A percentile compares a stretch with the other conserved stretches of the same genome.
phyloP scores from a whole-genome alignment of 2,888 invertebrate species.

The Clivina fossor region DNA sequence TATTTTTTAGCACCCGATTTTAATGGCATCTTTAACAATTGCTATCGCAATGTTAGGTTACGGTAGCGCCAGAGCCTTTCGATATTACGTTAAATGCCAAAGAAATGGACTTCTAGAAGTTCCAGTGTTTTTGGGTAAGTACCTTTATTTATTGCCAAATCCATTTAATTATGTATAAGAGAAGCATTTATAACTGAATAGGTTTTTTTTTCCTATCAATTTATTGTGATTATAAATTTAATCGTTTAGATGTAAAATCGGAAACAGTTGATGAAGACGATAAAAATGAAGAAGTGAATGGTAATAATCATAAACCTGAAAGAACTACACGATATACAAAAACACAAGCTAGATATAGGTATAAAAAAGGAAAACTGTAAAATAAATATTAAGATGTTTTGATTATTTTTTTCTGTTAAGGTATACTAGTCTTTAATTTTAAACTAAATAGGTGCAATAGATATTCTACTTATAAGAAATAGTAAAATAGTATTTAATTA shows the following conservation, averaged over 20 bases:
- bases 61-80: slow-evolving; percentile 62
- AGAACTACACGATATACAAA: slow-evolving; percentile 63
- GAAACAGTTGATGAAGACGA: slow-evolving; percentile 42
- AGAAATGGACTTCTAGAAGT: slow-evolving; percentile 58
- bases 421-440: too few relatives aligned
- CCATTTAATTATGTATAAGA: too few relatives aligned
- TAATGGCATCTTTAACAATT: slow-evolving; percentile 71
- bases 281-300: slow-evolving; percentile 31
- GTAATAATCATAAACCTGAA: slow-evolving; percentile 45
- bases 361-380: slow-evolving; percentile 72
- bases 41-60: slow-evolving; percentile 68
- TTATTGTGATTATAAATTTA: too few relatives aligned
- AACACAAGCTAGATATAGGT: slow-evolving; percentile 74
- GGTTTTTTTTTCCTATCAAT: slow-evolving; percentile 31
- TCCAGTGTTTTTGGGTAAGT: slow-evolving; percentile 55
- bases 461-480: too few relatives aligned
- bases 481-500: too few relatives aligned
- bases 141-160: slow-evolving; percentile 33
- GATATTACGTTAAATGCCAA: slow-evolving; percentile 58
- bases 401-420: too few relatives aligned
- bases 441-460: too few relatives aligned
- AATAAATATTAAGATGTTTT: slow-evolving; percentile 37
- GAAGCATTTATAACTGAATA: slow-evolving; percentile 25
- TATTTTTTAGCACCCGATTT: slow-evolving; percentile 68
- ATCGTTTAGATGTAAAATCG: slow-evolving; percentile 11